Evolutionary conservation across 2,113 vertebrate species (phyloP).

Genomic region (Thamnaconus septentrionalis): DNA sequence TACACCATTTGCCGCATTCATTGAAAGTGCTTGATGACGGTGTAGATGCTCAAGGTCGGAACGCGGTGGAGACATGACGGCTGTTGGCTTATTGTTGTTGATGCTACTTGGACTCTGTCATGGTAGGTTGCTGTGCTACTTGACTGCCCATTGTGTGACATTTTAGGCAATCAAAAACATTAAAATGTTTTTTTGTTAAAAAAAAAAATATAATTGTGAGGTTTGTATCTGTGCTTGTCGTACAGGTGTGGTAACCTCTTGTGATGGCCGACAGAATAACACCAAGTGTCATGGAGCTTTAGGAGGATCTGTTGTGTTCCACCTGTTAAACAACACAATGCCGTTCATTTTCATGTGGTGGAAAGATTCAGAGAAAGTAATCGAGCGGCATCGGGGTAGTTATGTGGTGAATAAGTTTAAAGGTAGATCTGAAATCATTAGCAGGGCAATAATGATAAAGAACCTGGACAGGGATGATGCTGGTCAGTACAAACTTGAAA

Average conservation of each 20-base stretch:
- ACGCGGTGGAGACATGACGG: conserved; percentile 5
- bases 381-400: rapidly evolving
- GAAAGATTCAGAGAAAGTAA: rapidly evolving
- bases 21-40: too few species aligned
- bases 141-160: too few species aligned
- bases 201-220: background rate
- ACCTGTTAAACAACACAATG: background rate
- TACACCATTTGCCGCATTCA: too few species aligned
- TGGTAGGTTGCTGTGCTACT: conserved; percentile 13
- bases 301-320: conserved; percentile 44
- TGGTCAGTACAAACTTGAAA: background rate
- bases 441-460: conserved; percentile 39
- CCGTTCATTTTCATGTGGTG: rapidly evolving
- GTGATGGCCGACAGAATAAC: conserved; percentile 42
- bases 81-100: conserved; percentile 6
- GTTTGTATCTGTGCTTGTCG: background rate
- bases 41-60: background rate
- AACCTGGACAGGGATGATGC: conserved; percentile 24
- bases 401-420: rapidly evolving
- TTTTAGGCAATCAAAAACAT: too few species aligned
- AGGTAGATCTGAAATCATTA: conserved; percentile 13
- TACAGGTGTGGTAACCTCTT: conserved; percentile 39
- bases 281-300: conserved; percentile 54
- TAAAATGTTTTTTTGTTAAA: too few species aligned
- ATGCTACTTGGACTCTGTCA: conserved; percentile 4